Evolutionary conservation across 2,113 vertebrate species (phyloP), one percentile per base, ranked within the genome.

Genomic region (Scalopus aquaticus): DNA sequence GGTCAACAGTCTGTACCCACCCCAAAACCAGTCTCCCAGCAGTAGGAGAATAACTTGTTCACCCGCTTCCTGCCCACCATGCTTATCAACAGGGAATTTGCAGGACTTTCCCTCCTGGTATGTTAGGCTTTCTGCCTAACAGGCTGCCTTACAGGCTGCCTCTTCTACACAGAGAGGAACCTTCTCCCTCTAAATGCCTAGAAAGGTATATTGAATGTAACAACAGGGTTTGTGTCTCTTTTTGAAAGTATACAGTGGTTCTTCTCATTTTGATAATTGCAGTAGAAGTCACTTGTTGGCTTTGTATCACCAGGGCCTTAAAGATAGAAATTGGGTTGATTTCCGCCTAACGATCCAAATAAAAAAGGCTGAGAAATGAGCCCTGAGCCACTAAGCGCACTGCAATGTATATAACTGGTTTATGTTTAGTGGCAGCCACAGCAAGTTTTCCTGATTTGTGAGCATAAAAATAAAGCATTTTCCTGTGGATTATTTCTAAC

Each of bases 401-500:
- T 30, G 54, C 73, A 6, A 49, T 60, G 56, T 5, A 8, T 42
- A 16, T 49, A 90, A 81, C 46, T 4, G 3, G 60, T 72, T 90
- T 81, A 56, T 46, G 91, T 26, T 84, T 77, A 77, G 91, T 35
- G 35, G 69, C 0, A 0, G 62, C 87, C 69, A 69, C 0, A 0
- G 62, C 62, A 74, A 70, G 19, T 65, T 92, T 65, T 69, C 79
- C 69, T 83, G 91, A 86, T 70, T 35, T 84, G 83, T 46, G 42
- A 94, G 78, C 72, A 88, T 58, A 56, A 83, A 93, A 83, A 83
- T 73, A 87, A 83, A 90, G 39, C 65, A 37, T 81, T 91, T 95
- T 96, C 92, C 84, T 70, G 54, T 67, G 80, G 56, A 86, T 78
- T 95, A 65, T 90, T 93, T 92, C 77, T 90, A 85, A 85, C 60